phyloP scores from a whole-genome alignment of 2,113 vertebrate species.

The Eolophus roseicapilla region DNA sequence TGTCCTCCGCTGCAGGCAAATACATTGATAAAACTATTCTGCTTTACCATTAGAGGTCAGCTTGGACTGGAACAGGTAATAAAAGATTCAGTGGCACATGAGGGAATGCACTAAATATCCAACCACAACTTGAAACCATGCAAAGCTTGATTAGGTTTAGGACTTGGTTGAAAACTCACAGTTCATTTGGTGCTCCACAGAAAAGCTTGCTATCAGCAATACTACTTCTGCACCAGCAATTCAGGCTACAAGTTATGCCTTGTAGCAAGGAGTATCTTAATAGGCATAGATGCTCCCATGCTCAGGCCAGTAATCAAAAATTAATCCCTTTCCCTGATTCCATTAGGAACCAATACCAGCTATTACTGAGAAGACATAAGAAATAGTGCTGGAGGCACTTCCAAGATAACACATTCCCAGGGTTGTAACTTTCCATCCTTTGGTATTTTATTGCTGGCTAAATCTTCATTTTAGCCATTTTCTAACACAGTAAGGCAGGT shows the following conservation, averaged over 20 bases:
- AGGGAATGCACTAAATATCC: constrained; percentile 12
- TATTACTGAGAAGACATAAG: neutral
- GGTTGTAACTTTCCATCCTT: neutral
- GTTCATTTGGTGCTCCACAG: neutral
- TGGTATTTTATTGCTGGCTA: neutral
- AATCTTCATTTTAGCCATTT: neutral
- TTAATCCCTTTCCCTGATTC: neutral
- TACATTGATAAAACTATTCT: constrained; percentile 2
- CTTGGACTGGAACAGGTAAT: neutral
- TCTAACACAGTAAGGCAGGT: neutral
- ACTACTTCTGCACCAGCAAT: neutral
- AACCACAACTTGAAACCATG: neutral
- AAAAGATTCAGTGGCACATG: constrained; percentile 45
- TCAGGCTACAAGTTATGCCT: constrained; percentile 11
- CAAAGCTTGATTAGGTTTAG: constrained; percentile 3
- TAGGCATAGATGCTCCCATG: neutral
- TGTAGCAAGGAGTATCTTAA: constrained; percentile 4
- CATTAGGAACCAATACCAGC: neutral
- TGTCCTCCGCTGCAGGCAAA: neutral
- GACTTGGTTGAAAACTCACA: neutral
- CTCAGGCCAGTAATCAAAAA: constrained; percentile 16
- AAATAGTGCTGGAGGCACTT: constrained; percentile 8
- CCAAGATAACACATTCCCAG: neutral
- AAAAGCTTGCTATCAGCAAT: neutral
- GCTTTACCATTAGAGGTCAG: constrained; percentile 55